Conservation (phyloP, 2,797 vertebrate species). For the Acropternis orthonyx region DNA sequence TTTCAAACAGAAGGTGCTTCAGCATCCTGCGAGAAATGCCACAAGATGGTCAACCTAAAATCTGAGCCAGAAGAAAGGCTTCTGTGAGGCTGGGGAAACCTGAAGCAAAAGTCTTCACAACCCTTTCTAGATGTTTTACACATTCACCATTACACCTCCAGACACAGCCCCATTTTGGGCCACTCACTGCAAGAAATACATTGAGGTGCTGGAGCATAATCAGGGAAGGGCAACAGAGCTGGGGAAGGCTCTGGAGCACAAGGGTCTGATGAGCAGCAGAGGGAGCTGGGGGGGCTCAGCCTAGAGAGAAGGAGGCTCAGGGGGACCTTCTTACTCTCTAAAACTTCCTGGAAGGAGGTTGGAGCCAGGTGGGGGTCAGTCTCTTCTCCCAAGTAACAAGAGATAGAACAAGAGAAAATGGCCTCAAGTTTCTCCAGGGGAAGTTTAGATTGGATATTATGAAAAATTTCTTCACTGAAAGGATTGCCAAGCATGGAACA, state of each 20-base stretch:
- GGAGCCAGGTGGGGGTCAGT: accelerated
- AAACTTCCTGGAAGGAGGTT: background rate
- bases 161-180: background rate
- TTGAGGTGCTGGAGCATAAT: accelerated
- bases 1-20: background rate
- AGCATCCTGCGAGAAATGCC: background rate
- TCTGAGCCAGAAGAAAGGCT: background rate
- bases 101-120: background rate
- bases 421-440: background rate
- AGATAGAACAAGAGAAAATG: background rate
- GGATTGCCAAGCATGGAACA: background rate
- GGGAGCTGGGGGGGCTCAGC: background rate
- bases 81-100: background rate
- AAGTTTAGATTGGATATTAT: background rate
- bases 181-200: accelerated
- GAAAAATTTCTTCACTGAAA: background rate
- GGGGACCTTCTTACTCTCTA: background rate
- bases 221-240: accelerated
- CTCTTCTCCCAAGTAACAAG: background rate
- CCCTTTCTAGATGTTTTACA: background rate
- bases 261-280: background rate
- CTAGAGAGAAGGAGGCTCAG: background rate
- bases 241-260: background rate
- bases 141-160: background rate
- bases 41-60: background rate